Evolutionary conservation across 2,113 vertebrate species (phyloP), one percentile per base, ranked within the genome.

Genomic region (Cichladusa arquata): DNA sequence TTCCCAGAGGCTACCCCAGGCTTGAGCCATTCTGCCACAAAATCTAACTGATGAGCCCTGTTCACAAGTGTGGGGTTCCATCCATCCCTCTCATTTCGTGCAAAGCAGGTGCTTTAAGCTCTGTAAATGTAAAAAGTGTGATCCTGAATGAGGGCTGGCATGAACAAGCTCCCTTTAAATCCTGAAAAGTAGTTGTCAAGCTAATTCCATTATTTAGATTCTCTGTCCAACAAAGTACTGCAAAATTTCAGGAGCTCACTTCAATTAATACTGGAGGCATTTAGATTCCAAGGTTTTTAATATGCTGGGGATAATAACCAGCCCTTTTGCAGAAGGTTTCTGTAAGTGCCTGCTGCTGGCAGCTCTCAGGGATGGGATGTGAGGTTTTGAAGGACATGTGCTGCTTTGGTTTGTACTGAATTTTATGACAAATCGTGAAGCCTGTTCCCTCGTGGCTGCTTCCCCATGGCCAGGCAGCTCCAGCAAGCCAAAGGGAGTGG

Each of bases 11-110:
- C 28, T 81, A 25, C 26, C 4, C 4, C 38, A 33, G 26, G 25
- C 34, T 83, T 7, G 17, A 82, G 33, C 14, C 26, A 26, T 74
- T 82, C 65, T 70, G 36, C 12, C 25, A 5, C n/a, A 34, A 77
- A 72, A 67, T 5, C 44, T 22, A 7, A n/a, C 2, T 24, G 44
- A 86, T 42, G 15, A 88, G 15, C 19, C 6, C 8, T 0, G 0
- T 19, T 51, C 62, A 26, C 22, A 33, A 62, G 33, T 5, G 1
- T 1, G 2, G 47, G 2, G 6, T 45, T 92, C 31, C 28, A 19
- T 53, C n/a, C 38, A 28, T 31, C 29, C 12, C 11, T 74, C 61
- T 66, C 13, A 29, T 8, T 81, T 36, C 29, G 33, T 9, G 23
- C 16, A 61, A 70, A 84, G 9, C 33, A 50, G 15, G 9, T 54